These are phyloP conservation scores for Drosophila littoralis DNA, from an alignment of 1,140 invertebrate genomes.

Conservation along the genomic window DNA sequence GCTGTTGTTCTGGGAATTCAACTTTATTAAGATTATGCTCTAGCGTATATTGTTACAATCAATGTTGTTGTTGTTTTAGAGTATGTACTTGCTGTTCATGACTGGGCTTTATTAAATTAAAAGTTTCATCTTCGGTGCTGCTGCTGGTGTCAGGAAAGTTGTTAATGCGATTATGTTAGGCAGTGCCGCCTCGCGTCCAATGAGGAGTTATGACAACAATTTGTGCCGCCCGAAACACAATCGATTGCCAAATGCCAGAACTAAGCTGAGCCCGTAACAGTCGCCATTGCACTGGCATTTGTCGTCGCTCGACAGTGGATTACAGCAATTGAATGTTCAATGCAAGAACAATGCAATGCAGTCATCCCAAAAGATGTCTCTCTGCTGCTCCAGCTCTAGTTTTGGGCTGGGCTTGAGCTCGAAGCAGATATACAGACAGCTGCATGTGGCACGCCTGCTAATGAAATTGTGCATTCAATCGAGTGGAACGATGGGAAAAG, in stretches of 20 bases:
- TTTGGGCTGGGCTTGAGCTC: not conserved
- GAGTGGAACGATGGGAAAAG: conserved; percentile 84
- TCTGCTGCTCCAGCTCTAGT: not conserved
- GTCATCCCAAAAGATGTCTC: conserved; percentile 45
- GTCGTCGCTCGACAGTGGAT: conserved; percentile 59
- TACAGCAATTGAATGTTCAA: conserved; percentile 63
- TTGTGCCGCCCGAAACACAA: conserved; percentile 43
- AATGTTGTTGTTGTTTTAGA: conserved; percentile 10
- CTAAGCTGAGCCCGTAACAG: conserved; percentile 21
- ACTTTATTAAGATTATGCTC: conserved; percentile 54
- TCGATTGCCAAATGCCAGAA: conserved; percentile 43
- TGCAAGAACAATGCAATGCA: conserved; percentile 43
- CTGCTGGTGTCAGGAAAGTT: conserved; percentile 46
- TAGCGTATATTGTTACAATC: conserved; percentile 8
- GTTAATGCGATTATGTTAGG: conserved; percentile 65
- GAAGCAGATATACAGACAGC: conserved; percentile 42
- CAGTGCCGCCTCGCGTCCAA: not conserved
- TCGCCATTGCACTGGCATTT: conserved; percentile 38
- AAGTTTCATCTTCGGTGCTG: conserved; percentile 48
- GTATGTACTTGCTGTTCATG: conserved; percentile 43
- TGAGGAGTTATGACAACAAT: conserved; percentile 59
- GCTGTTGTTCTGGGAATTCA: conserved; percentile 54
- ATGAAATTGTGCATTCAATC: conserved; percentile 84
- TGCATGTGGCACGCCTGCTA: conserved; percentile 78
- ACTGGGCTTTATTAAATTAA: conserved; percentile 74